A percentile compares a stretch with the other conserved stretches of the same genome.
Evolutionary conservation across 37 sponge, comb jelly and placozoan species (phyloP).

Genomic region (Tethya wilhelma): DNA sequence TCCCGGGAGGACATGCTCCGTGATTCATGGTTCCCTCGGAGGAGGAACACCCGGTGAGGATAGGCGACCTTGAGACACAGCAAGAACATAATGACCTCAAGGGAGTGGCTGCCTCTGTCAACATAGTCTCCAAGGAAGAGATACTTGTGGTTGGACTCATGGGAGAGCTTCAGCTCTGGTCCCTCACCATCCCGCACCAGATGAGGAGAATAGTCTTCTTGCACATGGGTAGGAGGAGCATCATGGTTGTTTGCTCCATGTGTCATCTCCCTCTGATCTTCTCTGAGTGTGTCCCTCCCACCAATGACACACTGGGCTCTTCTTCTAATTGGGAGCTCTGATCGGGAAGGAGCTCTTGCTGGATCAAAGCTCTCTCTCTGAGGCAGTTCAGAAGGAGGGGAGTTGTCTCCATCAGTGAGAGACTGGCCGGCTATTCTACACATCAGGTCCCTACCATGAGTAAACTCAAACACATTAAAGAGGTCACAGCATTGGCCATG

Average conservation of each 20-base stretch:
- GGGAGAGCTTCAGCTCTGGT: constrained; percentile 4
- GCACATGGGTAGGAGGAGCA: too few species aligned
- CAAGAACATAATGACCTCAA: constrained; percentile 64
- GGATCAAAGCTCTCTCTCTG: too few species aligned
- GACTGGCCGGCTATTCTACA: too few species aligned
- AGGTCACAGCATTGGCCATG: constrained; percentile 75
- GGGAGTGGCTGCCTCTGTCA: constrained; percentile 67
- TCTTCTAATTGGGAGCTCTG: too few species aligned
- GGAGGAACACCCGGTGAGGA: constrained; percentile 48
- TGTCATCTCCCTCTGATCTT: too few species aligned
- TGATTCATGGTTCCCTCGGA: constrained; percentile 84
- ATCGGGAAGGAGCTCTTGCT: too few species aligned
- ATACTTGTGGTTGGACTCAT: constrained; percentile 27
- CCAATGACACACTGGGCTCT: too few species aligned
- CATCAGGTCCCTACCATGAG: constrained; percentile 23
- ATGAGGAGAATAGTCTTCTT: too few species aligned
- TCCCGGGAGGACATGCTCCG: constrained; percentile 64
- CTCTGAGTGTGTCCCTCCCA: too few species aligned
- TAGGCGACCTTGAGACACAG: constrained; percentile 59
- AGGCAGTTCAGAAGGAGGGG: too few species aligned
- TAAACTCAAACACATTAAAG: constrained; percentile 26
- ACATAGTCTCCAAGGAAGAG: constrained; percentile 88
- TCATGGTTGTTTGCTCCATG: too few species aligned
- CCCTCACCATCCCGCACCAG: too few species aligned
- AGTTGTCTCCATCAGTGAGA: neutral